Percentiles rank a stretch among this genome's conserved stretches.
These are phyloP conservation scores for Pseudopipra pipra DNA, from an alignment of 2,113 vertebrate species.

Conservation along the genomic window DNA sequence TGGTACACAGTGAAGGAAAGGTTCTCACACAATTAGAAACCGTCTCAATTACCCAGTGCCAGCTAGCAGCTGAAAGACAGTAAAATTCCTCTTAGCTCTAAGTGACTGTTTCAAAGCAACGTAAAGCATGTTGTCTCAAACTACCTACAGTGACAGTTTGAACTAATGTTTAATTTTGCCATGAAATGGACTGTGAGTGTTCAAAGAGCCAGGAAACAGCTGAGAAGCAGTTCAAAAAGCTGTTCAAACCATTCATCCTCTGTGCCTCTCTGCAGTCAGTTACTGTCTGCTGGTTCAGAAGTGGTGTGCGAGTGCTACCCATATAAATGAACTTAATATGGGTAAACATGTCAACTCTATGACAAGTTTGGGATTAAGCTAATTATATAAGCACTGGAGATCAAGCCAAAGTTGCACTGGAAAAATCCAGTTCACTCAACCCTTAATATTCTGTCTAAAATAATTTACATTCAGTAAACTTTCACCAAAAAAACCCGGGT, in stretches of 20 bases:
- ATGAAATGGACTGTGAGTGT: not conserved
- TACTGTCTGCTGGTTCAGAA: not conserved
- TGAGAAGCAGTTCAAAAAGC: not conserved
- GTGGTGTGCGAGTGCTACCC: not conserved
- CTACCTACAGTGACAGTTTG: not conserved
- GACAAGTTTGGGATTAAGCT: not conserved
- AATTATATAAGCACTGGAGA: not conserved
- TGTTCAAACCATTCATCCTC: not conserved
- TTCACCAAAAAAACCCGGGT: not conserved
- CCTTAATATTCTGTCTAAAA: not conserved
- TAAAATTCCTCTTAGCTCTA: not conserved
- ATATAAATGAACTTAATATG: not conserved
- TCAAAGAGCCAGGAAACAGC: not conserved
- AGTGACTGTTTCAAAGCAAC: not conserved
- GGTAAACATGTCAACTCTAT: slow-evolving; percentile 7
- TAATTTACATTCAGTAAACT: not conserved
- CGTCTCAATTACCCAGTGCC: not conserved
- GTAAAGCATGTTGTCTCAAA: not conserved
- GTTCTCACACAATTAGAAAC: not conserved
- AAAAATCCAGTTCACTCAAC: not conserved
- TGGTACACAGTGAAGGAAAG: not conserved
- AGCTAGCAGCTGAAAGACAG: not conserved
- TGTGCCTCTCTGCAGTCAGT: not conserved
- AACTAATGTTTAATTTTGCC: slow-evolving; percentile 28
- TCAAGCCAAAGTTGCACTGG: not conserved